These are phyloP conservation scores for Criorhina ranunculi DNA, from an alignment of 2,888 invertebrate genomes.

Conservation along the genomic window DNA sequence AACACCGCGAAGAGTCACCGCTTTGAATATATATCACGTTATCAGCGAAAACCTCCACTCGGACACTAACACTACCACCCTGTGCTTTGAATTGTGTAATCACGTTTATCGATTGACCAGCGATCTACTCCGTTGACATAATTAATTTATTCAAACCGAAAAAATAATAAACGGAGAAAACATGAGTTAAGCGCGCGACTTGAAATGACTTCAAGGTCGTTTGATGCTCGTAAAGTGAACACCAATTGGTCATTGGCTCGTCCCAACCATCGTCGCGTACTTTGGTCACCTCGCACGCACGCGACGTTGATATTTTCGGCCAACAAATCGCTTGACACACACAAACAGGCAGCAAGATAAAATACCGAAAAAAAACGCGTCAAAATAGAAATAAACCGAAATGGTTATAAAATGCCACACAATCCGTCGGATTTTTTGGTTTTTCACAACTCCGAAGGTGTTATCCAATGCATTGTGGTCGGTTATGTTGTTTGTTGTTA, in stretches of 20 bases:
- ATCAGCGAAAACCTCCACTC: slow-evolving; percentile 49
- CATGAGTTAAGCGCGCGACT: slow-evolving; percentile 21
- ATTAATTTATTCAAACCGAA: slow-evolving; percentile 59
- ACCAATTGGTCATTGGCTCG: slow-evolving; percentile 47
- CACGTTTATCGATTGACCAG: slow-evolving; percentile 37
- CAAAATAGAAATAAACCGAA: slow-evolving; percentile 34
- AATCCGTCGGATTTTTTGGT: slow-evolving; percentile 23
- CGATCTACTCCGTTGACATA: slow-evolving; percentile 62
- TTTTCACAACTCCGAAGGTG: slow-evolving; percentile 71
- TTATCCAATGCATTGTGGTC: slow-evolving; percentile 61
- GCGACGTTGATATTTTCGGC: slow-evolving; percentile 19
- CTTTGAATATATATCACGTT: slow-evolving; percentile 70
- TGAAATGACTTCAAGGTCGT: slow-evolving; percentile 61
- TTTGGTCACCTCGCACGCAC: slow-evolving; percentile 20
- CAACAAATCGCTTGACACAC: slow-evolving; percentile 28
- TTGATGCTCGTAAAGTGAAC: slow-evolving; percentile 52
- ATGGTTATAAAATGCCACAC: slow-evolving; percentile 61
- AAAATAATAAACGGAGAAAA: slow-evolving; percentile 36
- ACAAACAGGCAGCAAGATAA: slow-evolving; percentile 2
- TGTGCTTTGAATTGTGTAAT: slow-evolving; percentile 55
- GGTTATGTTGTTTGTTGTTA: slow-evolving; percentile 40
- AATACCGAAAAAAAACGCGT: slow-evolving; percentile 28
- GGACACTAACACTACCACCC: background rate
- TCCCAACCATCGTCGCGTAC: background rate
- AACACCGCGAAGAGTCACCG: slow-evolving; percentile 39